A percentile compares a stretch with the other conserved stretches of the same genome.
phyloP scores from a whole-genome alignment of 2,797 vertebrate genomes.

The Anguilla anguilla region DNA sequence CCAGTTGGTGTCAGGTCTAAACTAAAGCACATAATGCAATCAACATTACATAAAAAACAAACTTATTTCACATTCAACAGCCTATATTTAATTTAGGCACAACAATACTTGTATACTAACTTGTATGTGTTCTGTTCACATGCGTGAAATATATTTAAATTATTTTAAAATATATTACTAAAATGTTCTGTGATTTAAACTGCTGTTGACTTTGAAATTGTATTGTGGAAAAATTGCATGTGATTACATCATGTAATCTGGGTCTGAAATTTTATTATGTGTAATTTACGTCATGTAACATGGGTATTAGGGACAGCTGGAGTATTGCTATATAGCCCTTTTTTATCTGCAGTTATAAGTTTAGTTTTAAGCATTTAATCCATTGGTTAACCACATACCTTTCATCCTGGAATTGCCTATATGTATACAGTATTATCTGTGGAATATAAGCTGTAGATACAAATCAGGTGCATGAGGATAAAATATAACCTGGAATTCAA shows the following conservation, averaged over 20 bases:
- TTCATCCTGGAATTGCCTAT: background rate
- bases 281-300: slow-evolving; percentile 1
- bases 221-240: background rate
- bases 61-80: background rate
- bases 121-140: background rate
- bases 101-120: background rate
- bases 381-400: background rate
- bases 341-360: background rate
- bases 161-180: background rate
- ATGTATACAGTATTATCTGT: background rate
- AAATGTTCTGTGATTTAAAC: background rate
- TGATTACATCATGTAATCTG: slow-evolving; percentile 4
- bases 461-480: background rate
- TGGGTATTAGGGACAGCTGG: background rate
- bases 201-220: background rate
- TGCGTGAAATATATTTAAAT: background rate
- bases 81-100: background rate
- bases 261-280: background rate
- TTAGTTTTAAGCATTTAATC: background rate
- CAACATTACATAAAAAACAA: background rate
- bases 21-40: background rate
- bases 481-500: background rate
- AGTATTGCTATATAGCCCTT: background rate
- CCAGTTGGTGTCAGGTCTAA: background rate
- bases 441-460: background rate